Evolutionary conservation across 2,113 vertebrate species (phyloP), one percentile per base, ranked within the genome.

Genomic region (Neolamprologus tretocephalus): DNA sequence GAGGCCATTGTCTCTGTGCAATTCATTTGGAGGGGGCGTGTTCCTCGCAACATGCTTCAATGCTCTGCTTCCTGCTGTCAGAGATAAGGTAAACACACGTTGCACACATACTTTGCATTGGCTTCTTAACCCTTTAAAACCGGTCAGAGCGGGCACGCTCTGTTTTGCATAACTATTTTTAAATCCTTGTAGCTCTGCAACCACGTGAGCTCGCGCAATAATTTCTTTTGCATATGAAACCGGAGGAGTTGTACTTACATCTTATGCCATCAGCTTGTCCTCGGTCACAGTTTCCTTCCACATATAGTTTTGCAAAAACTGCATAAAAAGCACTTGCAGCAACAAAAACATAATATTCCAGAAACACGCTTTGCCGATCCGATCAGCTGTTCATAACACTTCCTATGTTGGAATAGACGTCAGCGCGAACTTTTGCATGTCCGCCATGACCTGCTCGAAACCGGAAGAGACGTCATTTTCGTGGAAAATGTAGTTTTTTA

Each of bases 21-120:
- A 98, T 92, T 95, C 97, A 2, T 98, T 98, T 0, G 98, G 97
- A 12, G 98, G 98, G 0, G 98, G 98, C 0, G 97, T 99, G 19
- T 99, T 99, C 92, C 96, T 99, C 85, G 98, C 98, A 14, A 99
- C 98, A 0, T 98, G 98, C 94, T 99, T 99, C 95, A 99, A 98
- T 0, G 95, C 98, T 3, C 94, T 99, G 75, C 96, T 99, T 86
- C 98, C 98, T 0, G 90, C 97, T 0, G 98, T 99, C 40, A 94
- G 98, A 51, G 97, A 96, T 1, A 98, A 99, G 98, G 98, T 99
- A 9, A 63, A 31, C 57, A 7, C 54, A 63, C 33, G 19, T 8
- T 14, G 11, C 40, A 26, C 21, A 68, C 14, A 19, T 17, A 0
- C 71, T 47, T 63, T 33, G 58, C 28, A 11, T 19, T 58, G 3